Base-by-base conservation (phyloP, 1,140 invertebrate species). In the Matsumurasca onukii region DNA sequence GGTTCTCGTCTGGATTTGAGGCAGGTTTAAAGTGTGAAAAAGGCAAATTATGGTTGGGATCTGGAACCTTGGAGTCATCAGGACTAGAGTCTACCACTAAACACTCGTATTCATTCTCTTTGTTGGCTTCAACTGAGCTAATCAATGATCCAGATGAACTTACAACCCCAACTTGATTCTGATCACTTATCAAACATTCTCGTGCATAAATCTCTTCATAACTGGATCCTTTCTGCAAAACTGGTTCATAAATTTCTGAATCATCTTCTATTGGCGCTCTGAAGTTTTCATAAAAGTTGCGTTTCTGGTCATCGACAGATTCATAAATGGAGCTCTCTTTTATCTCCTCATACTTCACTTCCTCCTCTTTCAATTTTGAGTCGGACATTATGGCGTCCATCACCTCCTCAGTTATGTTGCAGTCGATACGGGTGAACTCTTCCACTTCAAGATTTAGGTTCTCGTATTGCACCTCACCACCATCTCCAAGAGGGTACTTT, bases 21-120 rank as follows among this genome's bases (percentile, higher is more conserved):
- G 34, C 27, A 22, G 49, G 12, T 9, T 57, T 13, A 48, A 31
- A 48, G 12, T 12, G 49, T 2, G 55, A 24, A 5, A 2, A 27
- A 39, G 67, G 67, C n/a, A 68, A 24, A 27, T 68, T 68, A 51
- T 68, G 67, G 29, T 68, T 68, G 12, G 67, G 51, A 24, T 68
- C 67, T 3, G 27, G 67, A 61, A 39, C 9, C 51, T 55, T 49
- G 3, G 67, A 57, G 31, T 66, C 29, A 31, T 71, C 70, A n/a
- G 67, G 59, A 68, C 70, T 71, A 5, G 66, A 68, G 52, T 68
- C 70, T 48, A 62, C 30, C 27, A 71, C 70, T 34, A 71, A 48
- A 61, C 66, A 71, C 57, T 74, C 69, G 59, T 74, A 74, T 17
- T 68, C 51, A n/a, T 68, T 67, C 30, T 70, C 65, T 61, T 67